Evolutionary conservation across 2,888 invertebrate species (phyloP).

Genomic region (Cryptus viduatorius): DNA sequence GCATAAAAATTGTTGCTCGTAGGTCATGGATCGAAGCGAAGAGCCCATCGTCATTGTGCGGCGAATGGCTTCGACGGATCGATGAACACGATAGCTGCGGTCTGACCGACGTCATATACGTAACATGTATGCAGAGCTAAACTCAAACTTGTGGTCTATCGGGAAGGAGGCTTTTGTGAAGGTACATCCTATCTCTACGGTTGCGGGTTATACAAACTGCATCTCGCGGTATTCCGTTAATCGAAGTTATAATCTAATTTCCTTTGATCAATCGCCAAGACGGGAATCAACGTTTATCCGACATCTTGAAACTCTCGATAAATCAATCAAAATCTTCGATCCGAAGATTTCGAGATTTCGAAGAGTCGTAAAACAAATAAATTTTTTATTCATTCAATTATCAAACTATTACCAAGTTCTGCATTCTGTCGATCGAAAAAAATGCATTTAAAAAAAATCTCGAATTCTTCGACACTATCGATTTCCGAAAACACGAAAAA

Average conservation of each 20-base stretch:
- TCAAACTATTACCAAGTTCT: no score
- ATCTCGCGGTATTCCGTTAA: slow-evolving; percentile 21
- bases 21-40: slow-evolving; percentile 30
- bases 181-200: not conserved
- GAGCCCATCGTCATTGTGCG: slow-evolving; percentile 36
- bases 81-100: slow-evolving; percentile 39
- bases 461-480: no score
- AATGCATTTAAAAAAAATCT: no score
- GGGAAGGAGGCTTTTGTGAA: slow-evolving; percentile 39
- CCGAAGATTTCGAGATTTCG: no score
- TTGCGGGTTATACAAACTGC: not conserved
- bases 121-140: slow-evolving; percentile 39
- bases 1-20: slow-evolving; percentile 19
- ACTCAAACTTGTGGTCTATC: slow-evolving; percentile 63
- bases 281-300: slow-evolving; percentile 27
- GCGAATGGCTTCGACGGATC: slow-evolving; percentile 47
- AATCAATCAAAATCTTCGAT: no score
- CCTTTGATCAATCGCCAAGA: slow-evolving; percentile 34
- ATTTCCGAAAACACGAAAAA: no score
- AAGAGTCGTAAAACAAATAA: no score
- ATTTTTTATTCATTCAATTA: no score
- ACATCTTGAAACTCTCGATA: slow-evolving; percentile 4
- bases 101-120: slow-evolving; percentile 29
- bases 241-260: slow-evolving; percentile 46
- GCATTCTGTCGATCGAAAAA: no score